phyloP scores from a whole-genome alignment of 2,797 vertebrate genomes.

The Sebastes vulpes region DNA sequence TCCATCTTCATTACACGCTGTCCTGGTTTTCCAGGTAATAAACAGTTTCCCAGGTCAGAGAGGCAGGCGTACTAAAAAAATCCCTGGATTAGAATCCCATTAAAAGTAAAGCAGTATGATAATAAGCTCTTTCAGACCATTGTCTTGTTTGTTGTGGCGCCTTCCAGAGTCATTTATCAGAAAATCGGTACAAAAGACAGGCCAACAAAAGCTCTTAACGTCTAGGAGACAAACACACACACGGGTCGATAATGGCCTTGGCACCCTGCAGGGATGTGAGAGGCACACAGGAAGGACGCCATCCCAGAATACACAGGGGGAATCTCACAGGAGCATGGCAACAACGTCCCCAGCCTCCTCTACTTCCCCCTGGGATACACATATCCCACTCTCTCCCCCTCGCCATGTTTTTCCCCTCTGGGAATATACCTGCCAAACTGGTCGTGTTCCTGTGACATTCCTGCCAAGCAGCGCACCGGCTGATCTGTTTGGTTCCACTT shows the following conservation, averaged over 20 bases:
- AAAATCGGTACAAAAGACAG: background rate
- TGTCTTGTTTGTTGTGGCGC: background rate
- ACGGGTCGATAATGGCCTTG: slow-evolving; percentile 5
- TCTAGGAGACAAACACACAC: background rate
- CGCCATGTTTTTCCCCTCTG: background rate
- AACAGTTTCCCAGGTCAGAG: slow-evolving; percentile 12
- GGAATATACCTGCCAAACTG: slow-evolving; percentile 43
- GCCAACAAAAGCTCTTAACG: background rate
- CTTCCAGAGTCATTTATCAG: slow-evolving; percentile 12
- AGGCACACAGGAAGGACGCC: slow-evolving; percentile 9
- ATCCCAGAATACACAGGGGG: slow-evolving; percentile 16
- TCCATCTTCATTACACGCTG: slow-evolving; percentile 31
- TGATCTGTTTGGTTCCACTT: slow-evolving; percentile 28
- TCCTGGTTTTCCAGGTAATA: slow-evolving; percentile 46
- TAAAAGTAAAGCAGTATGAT: background rate
- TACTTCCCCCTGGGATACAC: slow-evolving; percentile 19
- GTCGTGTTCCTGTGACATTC: slow-evolving; percentile 62
- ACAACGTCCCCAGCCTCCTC: slow-evolving; percentile 21
- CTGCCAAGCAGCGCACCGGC: slow-evolving; percentile 34
- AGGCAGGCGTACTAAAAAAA: background rate
- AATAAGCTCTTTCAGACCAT: slow-evolving; percentile 17
- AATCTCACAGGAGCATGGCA: slow-evolving; percentile 55
- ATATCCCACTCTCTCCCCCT: background rate
- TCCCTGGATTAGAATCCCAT: slow-evolving; percentile 18
- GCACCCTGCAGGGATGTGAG: slow-evolving; percentile 14